phyloP scores from a whole-genome alignment of 2,888 invertebrate genomes.

The Flexamia atlantica region DNA sequence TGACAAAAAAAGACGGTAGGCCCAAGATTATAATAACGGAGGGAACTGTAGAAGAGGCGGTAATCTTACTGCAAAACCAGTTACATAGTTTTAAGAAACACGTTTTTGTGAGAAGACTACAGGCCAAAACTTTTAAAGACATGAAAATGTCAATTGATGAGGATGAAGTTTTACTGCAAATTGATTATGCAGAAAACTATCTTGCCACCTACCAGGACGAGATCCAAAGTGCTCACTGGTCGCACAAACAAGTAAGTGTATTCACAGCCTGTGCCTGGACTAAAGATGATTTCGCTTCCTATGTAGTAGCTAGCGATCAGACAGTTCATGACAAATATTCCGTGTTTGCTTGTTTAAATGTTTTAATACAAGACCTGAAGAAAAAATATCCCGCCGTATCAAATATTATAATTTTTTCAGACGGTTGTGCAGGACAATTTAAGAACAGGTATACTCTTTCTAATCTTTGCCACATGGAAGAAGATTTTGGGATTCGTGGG shows the following conservation, averaged over 20 bases:
- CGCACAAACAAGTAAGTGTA: slow-evolving; percentile 40
- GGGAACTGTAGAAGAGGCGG: slow-evolving; percentile 1
- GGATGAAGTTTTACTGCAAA: slow-evolving; percentile 41
- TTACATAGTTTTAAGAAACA: slow-evolving; percentile 9
- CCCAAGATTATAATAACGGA: not conserved
- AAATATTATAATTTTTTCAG: slow-evolving; percentile 60
- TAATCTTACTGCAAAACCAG: slow-evolving; percentile 23
- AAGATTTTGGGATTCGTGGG: slow-evolving; percentile 19
- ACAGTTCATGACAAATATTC: slow-evolving; percentile 34
- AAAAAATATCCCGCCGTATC: slow-evolving; percentile 9
- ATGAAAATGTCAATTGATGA: slow-evolving; percentile 16
- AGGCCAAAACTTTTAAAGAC: slow-evolving; percentile 45
- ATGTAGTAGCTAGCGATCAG: slow-evolving; percentile 38
- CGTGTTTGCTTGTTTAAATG: slow-evolving; percentile 36
- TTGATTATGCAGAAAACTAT: slow-evolving; percentile 35
- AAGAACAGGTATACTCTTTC: slow-evolving; percentile 70
- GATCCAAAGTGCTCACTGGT: slow-evolving; percentile 54
- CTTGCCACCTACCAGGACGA: slow-evolving; percentile 22
- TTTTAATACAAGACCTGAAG: slow-evolving; percentile 5
- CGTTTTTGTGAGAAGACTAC: slow-evolving; percentile 45
- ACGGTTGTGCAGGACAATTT: slow-evolving; percentile 69
- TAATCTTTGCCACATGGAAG: slow-evolving; percentile 68
- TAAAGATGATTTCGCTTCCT: slow-evolving; percentile 9
- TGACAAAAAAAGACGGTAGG: slow-evolving; percentile 18
- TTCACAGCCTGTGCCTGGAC: slow-evolving; percentile 52